Evolutionary conservation across 2,888 invertebrate genomes (phyloP).

Genomic region (Pharmacophagus antenor): DNA sequence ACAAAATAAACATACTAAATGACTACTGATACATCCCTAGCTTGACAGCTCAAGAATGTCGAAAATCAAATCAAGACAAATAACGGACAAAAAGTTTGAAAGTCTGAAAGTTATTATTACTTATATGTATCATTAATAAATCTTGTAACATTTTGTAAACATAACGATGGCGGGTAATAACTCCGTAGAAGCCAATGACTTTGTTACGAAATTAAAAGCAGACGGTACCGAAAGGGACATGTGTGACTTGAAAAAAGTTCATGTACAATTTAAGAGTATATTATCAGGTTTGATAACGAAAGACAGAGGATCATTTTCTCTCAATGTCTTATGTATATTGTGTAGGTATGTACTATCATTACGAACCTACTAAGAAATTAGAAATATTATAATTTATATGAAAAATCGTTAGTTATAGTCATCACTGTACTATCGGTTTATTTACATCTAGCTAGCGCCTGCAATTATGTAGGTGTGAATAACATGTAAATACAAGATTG

Average conservation of each 20-base stretch:
- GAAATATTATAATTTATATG: too few species aligned
- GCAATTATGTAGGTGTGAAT: too few species aligned
- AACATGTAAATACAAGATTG: too few species aligned
- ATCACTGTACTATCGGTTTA: too few species aligned
- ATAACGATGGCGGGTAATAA: slow-evolving; percentile 24
- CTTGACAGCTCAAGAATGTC: background rate
- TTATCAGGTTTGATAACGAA: slow-evolving; percentile 47
- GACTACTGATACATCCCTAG: background rate
- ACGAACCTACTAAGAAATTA: background rate
- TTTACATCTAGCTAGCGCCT: too few species aligned
- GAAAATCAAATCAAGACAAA: background rate
- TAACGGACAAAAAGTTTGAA: slow-evolving; percentile 28
- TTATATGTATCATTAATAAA: slow-evolving; percentile 6
- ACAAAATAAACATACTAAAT: too few species aligned
- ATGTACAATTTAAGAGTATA: slow-evolving; percentile 49
- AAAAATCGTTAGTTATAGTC: too few species aligned
- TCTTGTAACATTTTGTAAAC: slow-evolving; percentile 1
- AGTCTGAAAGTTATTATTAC: slow-evolving; percentile 6
- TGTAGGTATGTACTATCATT: slow-evolving; percentile 41
- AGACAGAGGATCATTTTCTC: slow-evolving; percentile 53
- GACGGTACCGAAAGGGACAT: slow-evolving; percentile 49
- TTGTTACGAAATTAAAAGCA: slow-evolving; percentile 59
- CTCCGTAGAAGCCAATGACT: slow-evolving; percentile 59
- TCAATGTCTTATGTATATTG: slow-evolving; percentile 64
- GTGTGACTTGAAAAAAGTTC: slow-evolving; percentile 46